Conservation (phyloP, 2,888 invertebrate species). For the Lasioglossum oenotherae region DNA sequence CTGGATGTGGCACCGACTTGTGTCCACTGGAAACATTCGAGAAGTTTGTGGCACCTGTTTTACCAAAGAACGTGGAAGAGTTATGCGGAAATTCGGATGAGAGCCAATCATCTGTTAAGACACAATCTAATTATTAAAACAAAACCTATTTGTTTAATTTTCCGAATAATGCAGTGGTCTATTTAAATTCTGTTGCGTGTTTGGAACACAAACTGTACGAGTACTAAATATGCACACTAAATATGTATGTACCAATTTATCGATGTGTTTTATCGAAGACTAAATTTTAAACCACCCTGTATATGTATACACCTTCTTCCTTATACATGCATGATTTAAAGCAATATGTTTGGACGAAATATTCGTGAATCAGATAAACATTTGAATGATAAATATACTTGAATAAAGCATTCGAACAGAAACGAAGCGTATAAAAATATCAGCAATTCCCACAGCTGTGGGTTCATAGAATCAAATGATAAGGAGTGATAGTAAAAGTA, state of each 20-base stretch:
- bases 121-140: slow-evolving; percentile 1
- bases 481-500: slow-evolving; percentile 9
- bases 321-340: not conserved
- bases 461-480: slow-evolving; percentile 29
- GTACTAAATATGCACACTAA: not conserved
- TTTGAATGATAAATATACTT: not conserved
- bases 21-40: slow-evolving; percentile 43
- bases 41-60: not conserved
- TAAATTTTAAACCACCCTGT: not conserved
- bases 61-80: slow-evolving; percentile 10
- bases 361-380: not conserved
- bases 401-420: not conserved
- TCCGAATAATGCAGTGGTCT: not conserved
- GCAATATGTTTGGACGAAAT: not conserved
- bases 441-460: slow-evolving; percentile 3
- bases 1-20: slow-evolving; percentile 33
- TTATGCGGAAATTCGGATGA: slow-evolving; percentile 18
- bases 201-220: not conserved
- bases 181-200: not conserved
- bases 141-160: not conserved
- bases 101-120: not conserved
- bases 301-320: not conserved
- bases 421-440: slow-evolving; percentile 20
- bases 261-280: not conserved
- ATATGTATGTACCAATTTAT: not conserved